These are phyloP conservation scores for Synergus japonicus DNA, from an alignment of 2,888 invertebrate genomes.

Conservation along the genomic window DNA sequence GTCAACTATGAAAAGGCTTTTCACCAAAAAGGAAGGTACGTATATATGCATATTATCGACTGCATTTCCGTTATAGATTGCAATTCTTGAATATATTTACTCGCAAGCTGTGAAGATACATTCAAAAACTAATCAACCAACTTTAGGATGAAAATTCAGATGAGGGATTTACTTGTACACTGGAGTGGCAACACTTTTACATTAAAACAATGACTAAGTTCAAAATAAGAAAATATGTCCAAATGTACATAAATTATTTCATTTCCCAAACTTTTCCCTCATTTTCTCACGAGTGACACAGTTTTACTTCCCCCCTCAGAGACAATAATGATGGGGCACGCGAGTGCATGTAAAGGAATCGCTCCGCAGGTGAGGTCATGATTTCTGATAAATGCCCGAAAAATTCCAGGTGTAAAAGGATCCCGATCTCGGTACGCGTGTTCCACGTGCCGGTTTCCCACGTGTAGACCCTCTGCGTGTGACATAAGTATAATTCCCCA, in stretches of 20 bases:
- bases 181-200: too few relatives aligned
- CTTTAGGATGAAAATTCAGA: background rate
- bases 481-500: constrained; percentile 47
- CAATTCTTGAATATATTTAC: constrained; percentile 37
- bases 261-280: background rate
- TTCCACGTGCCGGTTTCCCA: constrained; percentile 74
- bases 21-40: constrained; percentile 45
- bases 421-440: constrained; percentile 55
- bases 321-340: constrained; percentile 17
- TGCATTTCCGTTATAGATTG: constrained; percentile 37
- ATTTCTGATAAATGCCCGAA: constrained; percentile 57
- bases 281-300: constrained; percentile 37
- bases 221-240: too few relatives aligned
- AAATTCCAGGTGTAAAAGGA: constrained; percentile 68
- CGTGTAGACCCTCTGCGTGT: constrained; percentile 64
- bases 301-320: constrained; percentile 18
- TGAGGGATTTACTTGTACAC: background rate
- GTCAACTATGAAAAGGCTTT: constrained; percentile 52
- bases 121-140: background rate
- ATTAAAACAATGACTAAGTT: background rate
- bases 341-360: constrained; percentile 36
- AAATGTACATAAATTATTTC: background rate
- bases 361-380: constrained; percentile 27
- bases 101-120: background rate
- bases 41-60: constrained; percentile 49